Evolutionary conservation across 1,140 invertebrate genomes (phyloP), one percentile per base, ranked within the genome.

Genomic region (Heliconius melpomene): DNA sequence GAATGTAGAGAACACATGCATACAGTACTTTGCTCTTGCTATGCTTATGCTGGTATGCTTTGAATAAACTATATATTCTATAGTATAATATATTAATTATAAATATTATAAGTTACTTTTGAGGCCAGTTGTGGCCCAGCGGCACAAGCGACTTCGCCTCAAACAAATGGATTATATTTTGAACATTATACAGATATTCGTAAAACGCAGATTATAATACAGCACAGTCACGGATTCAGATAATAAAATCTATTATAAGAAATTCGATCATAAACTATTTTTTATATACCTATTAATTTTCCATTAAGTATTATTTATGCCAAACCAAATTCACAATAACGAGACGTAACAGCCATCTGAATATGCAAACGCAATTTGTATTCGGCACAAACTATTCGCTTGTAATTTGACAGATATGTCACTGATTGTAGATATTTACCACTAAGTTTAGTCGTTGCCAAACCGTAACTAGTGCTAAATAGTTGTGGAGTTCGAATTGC

Each of bases 381-480:
- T 66, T 29, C 60, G 9, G 11, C 26, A 66, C 26, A 66, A 66
- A 66, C 26, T 66, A 66, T 66, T 66, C 60, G 60, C 60, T 66
- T 66, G 60, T 66, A 66, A 66, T 66, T 66, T 66, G 60, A 66
- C 26, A 66, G 60, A 66, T 66, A 66, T 66, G 60, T 66, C 60
- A 66, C 60, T 66, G 60, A 66, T 66, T 66, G 60, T 66, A 66
- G 60, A 66, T 66, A 66, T 66, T 66, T 66, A 66, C 60, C 60
- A 29, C 60, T 66, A 29, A 66, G 60, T 66, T 66, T 29, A 29
- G 60, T 66, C 60, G 60, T 66, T 29, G 60, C 60, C 60, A 66
- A 66, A 29, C 60, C 60, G 60, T 66, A 66, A 66, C 60, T 66
- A 66, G 7, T 66, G 60, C 60, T 66, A 66, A 66, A 66, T 66